Conservation (phyloP, 1,140 invertebrate species). For the Coptotermes formosanus region DNA sequence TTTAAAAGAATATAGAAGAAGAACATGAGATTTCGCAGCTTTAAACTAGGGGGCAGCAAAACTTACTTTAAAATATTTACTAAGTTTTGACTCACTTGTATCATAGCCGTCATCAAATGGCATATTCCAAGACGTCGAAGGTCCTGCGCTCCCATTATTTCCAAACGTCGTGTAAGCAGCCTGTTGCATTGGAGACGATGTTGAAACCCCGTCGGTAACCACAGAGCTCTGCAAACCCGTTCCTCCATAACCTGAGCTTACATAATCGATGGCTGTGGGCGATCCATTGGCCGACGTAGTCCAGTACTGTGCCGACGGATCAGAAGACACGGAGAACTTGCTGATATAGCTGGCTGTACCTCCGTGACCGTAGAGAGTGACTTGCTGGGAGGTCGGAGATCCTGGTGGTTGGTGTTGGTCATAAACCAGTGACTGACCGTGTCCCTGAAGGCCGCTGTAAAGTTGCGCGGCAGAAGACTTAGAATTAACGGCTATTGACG, state of each 20-base stretch:
- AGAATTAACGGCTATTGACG: not conserved
- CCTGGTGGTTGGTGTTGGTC: slow-evolving; percentile 27
- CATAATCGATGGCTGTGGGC: slow-evolving; percentile 17
- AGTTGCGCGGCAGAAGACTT: not conserved
- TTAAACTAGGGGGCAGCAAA: too few species aligned
- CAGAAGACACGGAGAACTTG: not conserved
- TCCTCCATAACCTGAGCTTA: not conserved
- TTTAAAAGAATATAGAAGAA: too few species aligned
- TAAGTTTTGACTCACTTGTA: not conserved
- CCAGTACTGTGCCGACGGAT: slow-evolving; percentile 7
- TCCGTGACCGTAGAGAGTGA: slow-evolving; percentile 24
- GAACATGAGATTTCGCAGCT: too few species aligned
- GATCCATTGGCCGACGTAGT: slow-evolving; percentile 14
- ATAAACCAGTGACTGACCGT: not conserved
- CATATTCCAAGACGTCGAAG: slow-evolving; percentile 22
- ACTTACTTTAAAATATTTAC: too few species aligned
- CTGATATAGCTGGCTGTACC: slow-evolving; percentile 21
- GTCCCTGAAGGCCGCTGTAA: not conserved
- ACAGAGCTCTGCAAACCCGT: not conserved
- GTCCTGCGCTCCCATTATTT: not conserved
- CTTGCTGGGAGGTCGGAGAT: slow-evolving; percentile 18
- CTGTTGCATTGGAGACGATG: not conserved
- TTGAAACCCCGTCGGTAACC: not conserved
- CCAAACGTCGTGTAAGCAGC: not conserved
- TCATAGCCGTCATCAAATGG: slow-evolving; percentile 14